Base-by-base conservation (phyloP, 2,113 vertebrate species). In the Leuciscus idus region DNA sequence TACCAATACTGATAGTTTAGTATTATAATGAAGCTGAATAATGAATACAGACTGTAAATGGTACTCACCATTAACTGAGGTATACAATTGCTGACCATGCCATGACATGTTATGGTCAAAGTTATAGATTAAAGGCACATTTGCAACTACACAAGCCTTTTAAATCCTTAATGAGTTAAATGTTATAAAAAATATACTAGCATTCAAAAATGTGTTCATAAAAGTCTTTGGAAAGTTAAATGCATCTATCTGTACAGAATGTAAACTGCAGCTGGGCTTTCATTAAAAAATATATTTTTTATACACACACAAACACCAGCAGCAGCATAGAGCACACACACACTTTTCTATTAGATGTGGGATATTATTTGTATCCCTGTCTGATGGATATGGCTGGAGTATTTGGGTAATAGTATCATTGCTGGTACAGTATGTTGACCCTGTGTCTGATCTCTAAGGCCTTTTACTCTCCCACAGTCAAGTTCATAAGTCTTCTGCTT, bases 31-130 rank as follows among this genome's bases (percentile, higher is more conserved):
- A 79, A 59, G 52, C 28, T 79, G 33, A 13, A 39, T 55, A 79
- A 59, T 79, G 21, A 59, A 23, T n/a, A 59, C 55, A 43, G 21
- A 79, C 77, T 64, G 57, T 64, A 26, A 79, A 59, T 59, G 43
- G 76, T 39, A 15, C 36, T 64, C 39, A 19, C 15, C 15, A 48
- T 46, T 28, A 43, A 81, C 59, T 43, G 77, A 80, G 77, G 77
- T 80, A 61, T 80, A 61, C 39, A 26, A 80, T 61, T 62, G 77
- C 77, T 46, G 33, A 80, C 57, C 77, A 23, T 62, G 57, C 1
- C 23, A 61, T 85, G 70, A 93, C 92, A 91, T 61, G 72, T 64
- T 23, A 5, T 36, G 76, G 17, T 59, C 52, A 26, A 43, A 12
- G 39, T 48, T 66, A 19, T 46, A 78, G 28, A 23, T 78, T 52